A percentile compares a stretch with the other conserved stretches of the same genome.
Conservation (phyloP, 2,113 vertebrate species). For the Platichthys flesus region DNA sequence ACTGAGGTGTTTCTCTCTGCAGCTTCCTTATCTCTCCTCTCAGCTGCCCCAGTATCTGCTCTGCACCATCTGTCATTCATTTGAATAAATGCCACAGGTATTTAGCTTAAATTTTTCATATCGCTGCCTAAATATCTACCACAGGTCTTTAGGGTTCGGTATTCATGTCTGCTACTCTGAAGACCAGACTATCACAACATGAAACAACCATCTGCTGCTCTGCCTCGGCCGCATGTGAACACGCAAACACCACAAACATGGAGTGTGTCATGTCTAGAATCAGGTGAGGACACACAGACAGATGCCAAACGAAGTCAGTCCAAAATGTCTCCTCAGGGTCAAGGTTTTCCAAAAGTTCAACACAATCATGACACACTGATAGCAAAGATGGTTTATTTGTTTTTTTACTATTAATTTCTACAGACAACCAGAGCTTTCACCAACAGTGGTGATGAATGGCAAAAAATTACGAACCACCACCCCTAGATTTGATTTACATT, state of each 20-base stretch:
- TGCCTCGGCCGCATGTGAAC: background rate
- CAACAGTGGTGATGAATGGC: too few species aligned
- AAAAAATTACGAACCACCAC: too few species aligned
- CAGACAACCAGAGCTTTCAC: too few species aligned
- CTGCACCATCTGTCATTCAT: conserved; percentile 54
- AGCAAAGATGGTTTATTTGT: too few species aligned
- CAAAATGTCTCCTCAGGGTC: too few species aligned
- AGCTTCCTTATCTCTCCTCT: conserved; percentile 42
- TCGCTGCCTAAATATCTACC: conserved; percentile 40
- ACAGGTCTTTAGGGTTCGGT: conserved; percentile 42
- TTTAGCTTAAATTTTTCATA: conserved; percentile 43
- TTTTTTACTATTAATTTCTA: too few species aligned
- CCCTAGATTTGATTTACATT: too few species aligned
- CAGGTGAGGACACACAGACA: background rate
- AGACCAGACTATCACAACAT: conserved; percentile 45
- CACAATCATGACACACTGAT: too few species aligned
- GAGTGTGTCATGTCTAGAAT: background rate
- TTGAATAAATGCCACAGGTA: conserved; percentile 66
- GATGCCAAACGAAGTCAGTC: background rate
- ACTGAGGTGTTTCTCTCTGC: conserved; percentile 7
- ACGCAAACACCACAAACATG: background rate
- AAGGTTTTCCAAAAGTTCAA: too few species aligned
- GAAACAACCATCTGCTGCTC: conserved; percentile 57
- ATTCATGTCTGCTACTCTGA: conserved; percentile 40
- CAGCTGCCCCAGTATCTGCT: conserved; percentile 48